Evolutionary conservation across 2,797 vertebrate genomes (phyloP), one percentile per base, ranked within the genome.

Genomic region (Chelonia mydas): DNA sequence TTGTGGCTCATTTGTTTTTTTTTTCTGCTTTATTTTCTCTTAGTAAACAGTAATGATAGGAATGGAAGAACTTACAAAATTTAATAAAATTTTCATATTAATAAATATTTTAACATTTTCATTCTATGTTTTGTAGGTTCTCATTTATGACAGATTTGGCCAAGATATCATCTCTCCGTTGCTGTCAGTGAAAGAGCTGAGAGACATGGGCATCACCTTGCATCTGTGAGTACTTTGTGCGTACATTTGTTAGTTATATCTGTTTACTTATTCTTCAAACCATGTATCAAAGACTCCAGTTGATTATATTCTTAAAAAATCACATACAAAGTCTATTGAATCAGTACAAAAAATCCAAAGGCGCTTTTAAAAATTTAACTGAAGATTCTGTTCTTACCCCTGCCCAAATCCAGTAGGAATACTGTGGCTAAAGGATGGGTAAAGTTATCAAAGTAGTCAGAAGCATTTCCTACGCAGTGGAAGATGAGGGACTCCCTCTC

Each of bases 131-230:
- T 96, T 97, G 86, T 96, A 99, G 99, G 99, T 99, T 95, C 98
- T 99, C 90, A 99, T 99, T 97, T 99, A 99, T 96, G 99, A 99
- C 97, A 98, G 99, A 94, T 99, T 99, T 96, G 99, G 99, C 37
- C 99, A 99, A 98, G 99, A 99, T 97, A 99, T 99, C 96, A 99
- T 99, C 97, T 99, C 99, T 88, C 99, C 99, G 28, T 98, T 99
- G 94, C 97, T 99, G 41, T 99, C 99, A 11, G 99, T 99, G 96
- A 99, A 99, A 98, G 99, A 99, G 96, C 98, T 99, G 83, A 98
- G 99, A 98, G 99, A 99, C 97, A 99, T 99, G 99, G 99, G 99
- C 61, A 99, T 99, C 98, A 99, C 99, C 65, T 98, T 99, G 93
- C 99, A 99, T 96, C 98, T 99, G 99, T 99, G 97, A 99, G 99